These are phyloP conservation scores for Myioborus miniatus DNA, from an alignment of 2,797 vertebrate species.

Conservation along the genomic window DNA sequence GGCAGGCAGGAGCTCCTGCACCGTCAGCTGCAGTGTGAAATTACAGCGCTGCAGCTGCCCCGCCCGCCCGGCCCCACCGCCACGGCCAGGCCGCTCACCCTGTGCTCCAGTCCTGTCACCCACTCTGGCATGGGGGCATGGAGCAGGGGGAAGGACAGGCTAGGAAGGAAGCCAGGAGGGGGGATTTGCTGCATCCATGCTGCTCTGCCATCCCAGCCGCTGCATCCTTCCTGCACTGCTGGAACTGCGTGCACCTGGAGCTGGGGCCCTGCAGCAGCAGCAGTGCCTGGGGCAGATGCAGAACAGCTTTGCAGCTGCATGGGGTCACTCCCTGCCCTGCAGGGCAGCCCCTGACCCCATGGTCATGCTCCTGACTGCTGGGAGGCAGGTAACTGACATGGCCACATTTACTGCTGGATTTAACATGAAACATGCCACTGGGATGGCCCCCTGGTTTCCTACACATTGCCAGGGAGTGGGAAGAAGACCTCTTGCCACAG, in stretches of 20 bases:
- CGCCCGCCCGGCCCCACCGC: neutral
- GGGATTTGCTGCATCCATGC: neutral
- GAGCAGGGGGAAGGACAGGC: neutral
- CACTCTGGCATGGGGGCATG: fast-evolving
- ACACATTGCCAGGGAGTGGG: fast-evolving
- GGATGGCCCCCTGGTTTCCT: neutral
- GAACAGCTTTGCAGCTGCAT: fast-evolving
- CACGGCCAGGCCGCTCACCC: neutral
- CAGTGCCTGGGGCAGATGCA: fast-evolving
- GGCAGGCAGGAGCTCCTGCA: neutral
- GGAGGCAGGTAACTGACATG: fast-evolving
- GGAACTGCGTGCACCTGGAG: fast-evolving
- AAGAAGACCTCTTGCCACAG: neutral
- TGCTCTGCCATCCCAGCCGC: fast-evolving
- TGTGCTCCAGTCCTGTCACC: neutral
- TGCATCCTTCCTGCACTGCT: fast-evolving
- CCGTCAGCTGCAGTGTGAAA: slow-evolving; percentile 52
- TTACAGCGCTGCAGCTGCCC: slow-evolving; percentile 54
- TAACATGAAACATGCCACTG: fast-evolving
- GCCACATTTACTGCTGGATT: neutral
- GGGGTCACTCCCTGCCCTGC: neutral
- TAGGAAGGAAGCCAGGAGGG: neutral
- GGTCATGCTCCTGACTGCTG: neutral
- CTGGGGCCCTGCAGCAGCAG: neutral
- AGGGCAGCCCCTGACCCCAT: neutral